Base-by-base conservation (phyloP, 2,888 invertebrate genomes). In the Sarcophaga caerulescens region DNA sequence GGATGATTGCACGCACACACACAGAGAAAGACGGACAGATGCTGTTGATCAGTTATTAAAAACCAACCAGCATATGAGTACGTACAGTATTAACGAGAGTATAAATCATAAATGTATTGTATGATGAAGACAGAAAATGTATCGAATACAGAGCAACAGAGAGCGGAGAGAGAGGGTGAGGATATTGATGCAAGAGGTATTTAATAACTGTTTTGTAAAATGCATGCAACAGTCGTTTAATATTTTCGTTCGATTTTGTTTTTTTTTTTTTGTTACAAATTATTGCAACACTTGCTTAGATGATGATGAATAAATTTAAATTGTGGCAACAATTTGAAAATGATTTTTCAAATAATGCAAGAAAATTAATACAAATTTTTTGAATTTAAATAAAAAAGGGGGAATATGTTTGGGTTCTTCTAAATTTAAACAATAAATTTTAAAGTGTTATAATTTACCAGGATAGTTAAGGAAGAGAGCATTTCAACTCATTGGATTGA, bases 21-120 rank as follows among this genome's bases (percentile, higher is more conserved):
- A 70, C 10, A 65, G 8, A 44, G 59, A 25, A 8, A 0, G 8
- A 71, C 6, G 17, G 19, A 59, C 65, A 19, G 17, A 57, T 57
- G 69, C 25, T 25, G 63, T 65, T 73, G 73, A 78, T 78, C 73
- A 71, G 65, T 77, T 82, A 73, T 77, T 82, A 77, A 82, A 73
- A 82, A 59, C 52, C 45, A 65, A 47, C 59, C 82, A 45, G 60
- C 12, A 75, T 70, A 21, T 71, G 21, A 47, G 52, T 14, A 59
- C 19, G 35, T 25, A 35, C 62, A 21, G 4, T 8, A 35, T 35
- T 35, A 35, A 10, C 35, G n/a, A 47, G 47, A 11, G 14, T 57
- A 52, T 52, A 74, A 65, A 52, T 75, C 19, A 47, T n/a, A 47
- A 45, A 21, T 19, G 14, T 65, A 52, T 65, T 63, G 66, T 14